Evolutionary conservation across 2,888 invertebrate species (phyloP).

Genomic region (Eucera pruinosa): DNA sequence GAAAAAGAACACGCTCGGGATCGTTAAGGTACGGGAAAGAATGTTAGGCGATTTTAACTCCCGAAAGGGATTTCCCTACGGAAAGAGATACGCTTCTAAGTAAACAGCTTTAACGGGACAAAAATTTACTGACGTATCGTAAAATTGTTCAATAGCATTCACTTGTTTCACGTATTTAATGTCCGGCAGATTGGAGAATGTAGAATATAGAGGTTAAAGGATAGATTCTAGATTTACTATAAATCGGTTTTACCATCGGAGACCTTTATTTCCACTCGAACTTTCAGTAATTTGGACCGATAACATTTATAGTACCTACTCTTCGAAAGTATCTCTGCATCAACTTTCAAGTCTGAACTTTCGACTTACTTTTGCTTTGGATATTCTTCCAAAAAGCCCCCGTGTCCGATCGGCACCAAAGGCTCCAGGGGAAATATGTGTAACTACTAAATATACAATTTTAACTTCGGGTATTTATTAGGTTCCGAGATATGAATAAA

Average conservation of each 20-base stretch:
- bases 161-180: too few species aligned
- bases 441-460: too few species aligned
- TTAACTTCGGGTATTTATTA: too few species aligned
- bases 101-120: not conserved
- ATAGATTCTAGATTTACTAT: not conserved
- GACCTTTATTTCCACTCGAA: too few species aligned
- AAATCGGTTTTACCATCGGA: not conserved
- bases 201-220: too few species aligned
- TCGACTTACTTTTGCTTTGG: not conserved
- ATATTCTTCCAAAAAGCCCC: too few species aligned
- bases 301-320: not conserved
- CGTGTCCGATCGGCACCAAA: too few species aligned
- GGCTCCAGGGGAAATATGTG: too few species aligned
- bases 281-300: too few species aligned
- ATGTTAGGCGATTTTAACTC: conserved; percentile 23
- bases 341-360: not conserved
- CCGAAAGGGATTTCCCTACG: too few species aligned
- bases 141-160: not conserved
- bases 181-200: not conserved
- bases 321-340: too few species aligned
- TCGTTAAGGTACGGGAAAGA: conserved; percentile 34
- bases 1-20: conserved; percentile 11
- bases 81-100: not conserved
- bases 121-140: not conserved
- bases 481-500: too few species aligned